Evolutionary conservation across 2,888 invertebrate species (phyloP).

Genomic region (Harpalus rubripes): DNA sequence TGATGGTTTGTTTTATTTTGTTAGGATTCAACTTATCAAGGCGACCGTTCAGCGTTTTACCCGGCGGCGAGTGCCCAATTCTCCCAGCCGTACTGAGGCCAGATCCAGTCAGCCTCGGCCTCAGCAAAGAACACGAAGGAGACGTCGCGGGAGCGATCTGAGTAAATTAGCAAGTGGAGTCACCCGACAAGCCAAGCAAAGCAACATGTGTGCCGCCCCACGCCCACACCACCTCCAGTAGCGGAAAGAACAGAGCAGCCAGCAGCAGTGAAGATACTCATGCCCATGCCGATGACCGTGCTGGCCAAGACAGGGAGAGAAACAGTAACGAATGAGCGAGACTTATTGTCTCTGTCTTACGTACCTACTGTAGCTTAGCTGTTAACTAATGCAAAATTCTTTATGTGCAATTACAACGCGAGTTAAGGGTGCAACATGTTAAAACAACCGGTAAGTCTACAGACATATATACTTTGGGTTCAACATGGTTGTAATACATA

Average conservation of each 20-base stretch:
- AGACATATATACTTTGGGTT: constrained; percentile 55
- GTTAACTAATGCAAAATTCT: constrained; percentile 26
- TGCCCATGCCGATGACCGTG: neutral
- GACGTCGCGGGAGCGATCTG: constrained; percentile 76
- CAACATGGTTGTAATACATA: constrained; percentile 54
- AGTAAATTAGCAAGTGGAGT: constrained; percentile 25
- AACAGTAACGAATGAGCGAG: neutral
- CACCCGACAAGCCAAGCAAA: neutral
- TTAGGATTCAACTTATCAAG: constrained; percentile 75
- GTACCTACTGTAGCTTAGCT: constrained; percentile 39
- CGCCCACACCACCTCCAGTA: constrained; percentile 5
- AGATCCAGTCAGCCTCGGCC: constrained; percentile 69
- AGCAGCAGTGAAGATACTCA: too few species aligned
- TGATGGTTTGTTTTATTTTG: neutral
- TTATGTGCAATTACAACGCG: constrained; percentile 51
- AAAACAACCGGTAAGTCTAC: constrained; percentile 52
- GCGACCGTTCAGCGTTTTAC: constrained; percentile 80
- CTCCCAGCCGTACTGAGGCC: constrained; percentile 84
- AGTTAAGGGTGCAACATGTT: constrained; percentile 51
- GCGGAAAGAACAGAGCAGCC: constrained; percentile 2
- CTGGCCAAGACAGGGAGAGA: constrained; percentile 2
- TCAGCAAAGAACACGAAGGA: constrained; percentile 58
- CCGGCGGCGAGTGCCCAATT: constrained; percentile 82
- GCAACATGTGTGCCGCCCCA: constrained; percentile 53
- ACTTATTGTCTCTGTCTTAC: constrained; percentile 33